These are phyloP conservation scores for Oreohelix idahoensis DNA, from an alignment of 1,140 invertebrate species.

Conservation along the genomic window DNA sequence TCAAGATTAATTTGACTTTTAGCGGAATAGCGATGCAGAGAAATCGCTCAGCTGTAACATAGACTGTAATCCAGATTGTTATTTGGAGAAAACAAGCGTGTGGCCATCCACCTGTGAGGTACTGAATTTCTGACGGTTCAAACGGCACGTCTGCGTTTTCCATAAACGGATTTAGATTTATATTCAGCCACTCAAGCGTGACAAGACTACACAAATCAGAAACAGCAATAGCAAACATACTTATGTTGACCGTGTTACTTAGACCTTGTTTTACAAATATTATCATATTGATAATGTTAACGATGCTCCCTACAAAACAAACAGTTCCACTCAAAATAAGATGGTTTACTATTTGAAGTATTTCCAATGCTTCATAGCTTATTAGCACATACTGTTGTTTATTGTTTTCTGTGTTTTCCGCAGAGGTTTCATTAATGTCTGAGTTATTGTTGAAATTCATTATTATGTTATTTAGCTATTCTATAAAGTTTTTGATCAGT, in stretches of 20 bases:
- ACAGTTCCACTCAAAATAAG: not conserved
- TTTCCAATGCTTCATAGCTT: not conserved
- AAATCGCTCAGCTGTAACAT: conserved; percentile 17
- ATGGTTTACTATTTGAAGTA: conserved; percentile 6
- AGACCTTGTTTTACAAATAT: conserved; percentile 17
- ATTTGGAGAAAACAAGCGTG: conserved; percentile 6
- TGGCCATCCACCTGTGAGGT: conserved; percentile 14
- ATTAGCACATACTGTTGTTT: too few relatives aligned
- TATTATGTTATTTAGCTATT: too few relatives aligned
- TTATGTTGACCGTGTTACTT: conserved; percentile 7
- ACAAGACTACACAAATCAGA: conserved; percentile 14
- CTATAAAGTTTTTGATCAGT: too few relatives aligned
- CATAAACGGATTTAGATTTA: conserved; percentile 14
- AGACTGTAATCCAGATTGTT: conserved; percentile 31
- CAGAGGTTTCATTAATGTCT: too few relatives aligned
- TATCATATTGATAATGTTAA: conserved; percentile 12
- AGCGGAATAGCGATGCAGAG: conserved; percentile 11
- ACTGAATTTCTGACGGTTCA: not conserved
- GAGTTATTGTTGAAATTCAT: too few relatives aligned
- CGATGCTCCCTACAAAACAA: not conserved
- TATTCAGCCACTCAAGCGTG: not conserved
- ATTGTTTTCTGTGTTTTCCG: too few relatives aligned
- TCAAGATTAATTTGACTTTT: conserved; percentile 8
- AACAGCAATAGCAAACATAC: not conserved
- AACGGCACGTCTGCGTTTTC: not conserved